Evolutionary conservation across 2,888 invertebrate genomes (phyloP).

Genomic region (Zele albiditarsus): DNA sequence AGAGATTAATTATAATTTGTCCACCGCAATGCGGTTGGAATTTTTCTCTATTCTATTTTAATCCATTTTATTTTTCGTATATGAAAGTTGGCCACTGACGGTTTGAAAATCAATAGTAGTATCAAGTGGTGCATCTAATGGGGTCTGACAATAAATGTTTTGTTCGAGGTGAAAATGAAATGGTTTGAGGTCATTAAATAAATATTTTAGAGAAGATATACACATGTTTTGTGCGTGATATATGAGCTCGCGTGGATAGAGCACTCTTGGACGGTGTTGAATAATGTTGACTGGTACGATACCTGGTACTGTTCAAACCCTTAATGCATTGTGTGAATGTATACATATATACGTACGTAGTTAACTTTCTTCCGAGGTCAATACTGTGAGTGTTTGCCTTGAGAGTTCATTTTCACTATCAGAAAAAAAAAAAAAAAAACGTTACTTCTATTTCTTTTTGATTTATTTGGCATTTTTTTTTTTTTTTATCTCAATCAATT

Average conservation of each 20-base stretch:
- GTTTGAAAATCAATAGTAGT: neutral
- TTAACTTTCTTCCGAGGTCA: constrained; percentile 12
- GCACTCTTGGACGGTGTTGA: constrained; percentile 34
- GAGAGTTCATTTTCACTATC: neutral
- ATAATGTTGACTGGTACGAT: constrained; percentile 55
- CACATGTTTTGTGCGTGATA: constrained; percentile 52
- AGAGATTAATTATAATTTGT: neutral
- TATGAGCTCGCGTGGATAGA: constrained; percentile 51
- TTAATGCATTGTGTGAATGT: constrained; percentile 32
- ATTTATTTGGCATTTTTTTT: neutral
- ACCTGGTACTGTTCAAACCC: constrained; percentile 48
- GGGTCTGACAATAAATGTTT: constrained; percentile 4
- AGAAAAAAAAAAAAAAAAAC: neutral
- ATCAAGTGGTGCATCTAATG: constrained; percentile 8
- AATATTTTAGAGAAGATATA: neutral
- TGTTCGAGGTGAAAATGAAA: neutral
- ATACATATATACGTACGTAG: neutral
- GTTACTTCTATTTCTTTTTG: neutral
- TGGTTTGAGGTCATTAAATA: neutral
- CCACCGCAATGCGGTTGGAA: constrained; percentile 21
- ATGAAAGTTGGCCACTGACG: constrained; percentile 17
- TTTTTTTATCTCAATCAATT: neutral
- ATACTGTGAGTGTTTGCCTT: neutral
- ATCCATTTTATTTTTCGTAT: neutral
- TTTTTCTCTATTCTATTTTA: constrained; percentile 4